phyloP scores from a whole-genome alignment of 2,797 vertebrate species.

The Sphenopsis melanotis region DNA sequence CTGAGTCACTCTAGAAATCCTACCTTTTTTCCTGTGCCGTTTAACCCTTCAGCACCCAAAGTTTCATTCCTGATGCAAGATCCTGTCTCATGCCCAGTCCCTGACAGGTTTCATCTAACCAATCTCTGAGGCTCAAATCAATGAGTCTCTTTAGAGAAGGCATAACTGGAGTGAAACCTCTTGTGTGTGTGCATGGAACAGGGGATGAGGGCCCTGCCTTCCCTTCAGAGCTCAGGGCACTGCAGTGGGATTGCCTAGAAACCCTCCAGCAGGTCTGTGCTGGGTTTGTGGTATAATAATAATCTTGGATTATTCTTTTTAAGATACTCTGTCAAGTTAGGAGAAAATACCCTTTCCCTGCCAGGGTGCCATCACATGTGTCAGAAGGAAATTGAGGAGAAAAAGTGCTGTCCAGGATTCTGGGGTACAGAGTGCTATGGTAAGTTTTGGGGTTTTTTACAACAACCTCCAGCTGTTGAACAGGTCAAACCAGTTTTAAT shows the following conservation, averaged over 20 bases:
- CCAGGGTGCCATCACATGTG: conserved; percentile 82
- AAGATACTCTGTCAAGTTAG: conserved; percentile 85
- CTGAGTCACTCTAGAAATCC: neutral
- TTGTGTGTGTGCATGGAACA: neutral
- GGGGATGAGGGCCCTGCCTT: neutral
- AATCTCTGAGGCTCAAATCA: neutral
- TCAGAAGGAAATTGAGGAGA: conserved; percentile 67
- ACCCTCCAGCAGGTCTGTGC: neutral
- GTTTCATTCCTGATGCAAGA: neutral
- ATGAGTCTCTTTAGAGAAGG: neutral
- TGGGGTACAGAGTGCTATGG: conserved; percentile 88
- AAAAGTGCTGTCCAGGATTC: conserved; percentile 83
- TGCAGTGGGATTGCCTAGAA: neutral
- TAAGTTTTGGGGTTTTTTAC: conserved; percentile 58
- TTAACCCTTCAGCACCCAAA: neutral
- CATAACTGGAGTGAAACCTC: neutral
- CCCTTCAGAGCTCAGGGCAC: neutral
- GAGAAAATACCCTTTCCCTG: conserved; percentile 66
- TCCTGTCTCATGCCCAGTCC: neutral
- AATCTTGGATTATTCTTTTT: conserved; percentile 15
- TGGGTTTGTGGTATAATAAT: neutral
- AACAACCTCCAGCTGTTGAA: neutral
- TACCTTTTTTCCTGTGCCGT: neutral
- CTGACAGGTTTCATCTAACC: neutral
- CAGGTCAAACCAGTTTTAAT: neutral